Evolutionary conservation across 2,888 invertebrate genomes (phyloP), one percentile per base, ranked within the genome.

Genomic region (Hirtodrosophila confusa): DNA sequence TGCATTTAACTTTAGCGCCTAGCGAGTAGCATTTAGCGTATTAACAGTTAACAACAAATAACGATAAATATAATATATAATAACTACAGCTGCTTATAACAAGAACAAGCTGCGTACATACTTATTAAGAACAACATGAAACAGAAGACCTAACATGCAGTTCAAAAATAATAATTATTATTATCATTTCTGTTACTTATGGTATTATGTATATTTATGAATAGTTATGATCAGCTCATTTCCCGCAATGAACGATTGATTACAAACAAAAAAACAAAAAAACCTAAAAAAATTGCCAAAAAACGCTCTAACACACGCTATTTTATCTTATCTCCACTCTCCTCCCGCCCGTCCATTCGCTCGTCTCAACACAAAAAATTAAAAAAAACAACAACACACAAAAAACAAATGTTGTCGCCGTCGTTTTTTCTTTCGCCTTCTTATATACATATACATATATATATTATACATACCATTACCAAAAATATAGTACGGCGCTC

Each of bases 401-500:
- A 60, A 36, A 50, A 48, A 44, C 51, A 48, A 56, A 71, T 56
- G 36, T 69, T 66, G 53, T 67, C 74, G 65, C 51, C 79, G 63
- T 68, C 64, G 65, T 62, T 75, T 80, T 75, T 55, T 57, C 54
- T 57, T 51, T 73, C 66, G 57, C 70, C 55, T 66, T 39, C 27
- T 43, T 57, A 48, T 39, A 44, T 49, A 60, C 17, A 55, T 41
- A 57, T 57, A 66, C 93, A 54, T 17, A 40, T 11, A 54, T 29
- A 41, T 41, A 37, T 17, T 8, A 7, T 43, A 53, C 41, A 48
- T 27, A 58, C 31, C 41, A 37, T 27, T 24, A 35, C 94, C 93
- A 94, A 92, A 93, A 40, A 49, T 71, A 35, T 78, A 85, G 84
- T 85, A 85, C 64, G 84, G 84, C 92, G 93, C 94, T 91, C 93